phyloP scores from a whole-genome alignment of 2,888 invertebrate genomes.

The Melieria crassipennis region DNA sequence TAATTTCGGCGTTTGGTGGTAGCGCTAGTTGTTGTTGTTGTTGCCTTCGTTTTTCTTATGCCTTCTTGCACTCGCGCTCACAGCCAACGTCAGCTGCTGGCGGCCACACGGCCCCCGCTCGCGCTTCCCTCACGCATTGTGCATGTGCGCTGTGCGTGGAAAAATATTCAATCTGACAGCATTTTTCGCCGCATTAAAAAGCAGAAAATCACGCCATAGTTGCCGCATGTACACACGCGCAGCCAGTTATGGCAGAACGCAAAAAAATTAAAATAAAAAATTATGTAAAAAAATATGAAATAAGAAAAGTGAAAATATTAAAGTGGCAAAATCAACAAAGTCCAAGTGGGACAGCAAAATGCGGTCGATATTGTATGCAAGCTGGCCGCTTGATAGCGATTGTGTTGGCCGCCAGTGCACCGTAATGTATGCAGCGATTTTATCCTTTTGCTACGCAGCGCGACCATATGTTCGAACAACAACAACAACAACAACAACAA shows the following conservation, averaged over 20 bases:
- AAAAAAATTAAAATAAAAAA: neutral
- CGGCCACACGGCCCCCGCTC: neutral
- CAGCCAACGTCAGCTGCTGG: neutral
- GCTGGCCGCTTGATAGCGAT: neutral
- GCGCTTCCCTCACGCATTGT: neutral
- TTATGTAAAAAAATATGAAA: neutral
- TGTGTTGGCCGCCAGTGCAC: neutral
- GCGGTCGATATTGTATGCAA: neutral
- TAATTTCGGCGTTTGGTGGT: constrained; percentile 21
- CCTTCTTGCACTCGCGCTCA: too few species aligned
- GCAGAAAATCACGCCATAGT: constrained; percentile 8
- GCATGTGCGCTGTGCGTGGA: constrained; percentile 8
- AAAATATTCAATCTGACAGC: constrained; percentile 23
- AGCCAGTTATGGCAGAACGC: neutral
- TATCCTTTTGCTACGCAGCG: neutral
- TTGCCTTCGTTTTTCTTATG: constrained; percentile 2
- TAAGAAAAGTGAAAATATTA: neutral
- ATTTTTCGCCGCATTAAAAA: constrained; percentile 10
- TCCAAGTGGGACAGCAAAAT: neutral
- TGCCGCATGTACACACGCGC: too few species aligned
- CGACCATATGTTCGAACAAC: constrained; percentile 4
- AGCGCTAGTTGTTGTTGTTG: constrained; percentile 4
- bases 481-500: neutral
- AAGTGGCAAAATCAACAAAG: too few species aligned
- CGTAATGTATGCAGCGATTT: constrained; percentile 6